A percentile compares a stretch with the other conserved stretches of the same genome.
phyloP scores from a whole-genome alignment of 2,888 invertebrate species.

The Drosophila emarginata region DNA sequence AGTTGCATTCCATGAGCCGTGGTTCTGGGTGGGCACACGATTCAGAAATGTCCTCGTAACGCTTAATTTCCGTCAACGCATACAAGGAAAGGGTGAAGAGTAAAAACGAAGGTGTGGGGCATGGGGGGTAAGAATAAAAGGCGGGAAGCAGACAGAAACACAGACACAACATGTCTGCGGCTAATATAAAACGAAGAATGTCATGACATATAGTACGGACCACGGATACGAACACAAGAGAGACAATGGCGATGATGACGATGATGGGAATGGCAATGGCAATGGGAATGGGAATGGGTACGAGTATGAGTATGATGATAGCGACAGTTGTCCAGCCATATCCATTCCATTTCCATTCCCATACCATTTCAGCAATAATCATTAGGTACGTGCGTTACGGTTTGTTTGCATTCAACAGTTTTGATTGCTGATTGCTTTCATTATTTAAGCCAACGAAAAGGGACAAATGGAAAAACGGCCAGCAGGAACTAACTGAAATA shows the following conservation, averaged over 20 bases:
- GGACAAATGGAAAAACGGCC: slow-evolving; percentile 1
- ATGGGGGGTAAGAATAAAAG: not conserved
- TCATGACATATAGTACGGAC: slow-evolving; percentile 53
- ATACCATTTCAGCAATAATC: slow-evolving; percentile 59
- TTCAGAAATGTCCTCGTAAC: slow-evolving; percentile 71
- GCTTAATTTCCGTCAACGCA: slow-evolving; percentile 72
- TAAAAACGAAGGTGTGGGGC: not conserved
- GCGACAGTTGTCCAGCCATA: slow-evolving; percentile 36
- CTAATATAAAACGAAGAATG: slow-evolving; percentile 75
- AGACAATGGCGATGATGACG: slow-evolving; percentile 39
- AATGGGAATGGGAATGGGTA: slow-evolving; percentile 12
- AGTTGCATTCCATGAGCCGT: slow-evolving; percentile 39
- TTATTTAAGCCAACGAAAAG: slow-evolving; percentile 18
- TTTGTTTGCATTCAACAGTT: slow-evolving; percentile 68
- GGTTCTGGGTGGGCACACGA: slow-evolving; percentile 44
- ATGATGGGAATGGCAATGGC: slow-evolving; percentile 12
- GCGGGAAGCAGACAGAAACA: slow-evolving; percentile 8
- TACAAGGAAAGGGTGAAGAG: slow-evolving; percentile 12
- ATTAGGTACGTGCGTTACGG: slow-evolving; percentile 61
- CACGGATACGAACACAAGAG: slow-evolving; percentile 16
- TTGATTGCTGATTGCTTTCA: slow-evolving; percentile 63
- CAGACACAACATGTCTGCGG: slow-evolving; percentile 71
- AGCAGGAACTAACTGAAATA: not conserved
- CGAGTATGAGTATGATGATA: slow-evolving; percentile 25
- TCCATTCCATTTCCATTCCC: slow-evolving; percentile 34